Conservation (phyloP, 2,113 vertebrate species). For the Mystacornis crossleyi region DNA sequence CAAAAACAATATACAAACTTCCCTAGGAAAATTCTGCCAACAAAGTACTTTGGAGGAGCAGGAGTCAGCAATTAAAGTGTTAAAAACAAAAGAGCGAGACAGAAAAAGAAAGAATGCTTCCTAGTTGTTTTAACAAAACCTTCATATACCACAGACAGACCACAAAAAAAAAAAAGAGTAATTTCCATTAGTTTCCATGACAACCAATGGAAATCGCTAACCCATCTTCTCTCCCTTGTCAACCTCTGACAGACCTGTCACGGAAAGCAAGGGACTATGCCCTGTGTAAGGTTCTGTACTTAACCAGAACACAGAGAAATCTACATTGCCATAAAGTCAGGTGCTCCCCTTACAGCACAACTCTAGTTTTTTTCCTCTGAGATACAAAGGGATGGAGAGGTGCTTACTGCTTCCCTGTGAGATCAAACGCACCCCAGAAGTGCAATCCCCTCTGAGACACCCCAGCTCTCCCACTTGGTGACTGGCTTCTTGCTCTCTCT, state of each 20-base stretch:
- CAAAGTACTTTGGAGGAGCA: neutral
- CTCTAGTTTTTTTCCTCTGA: neutral
- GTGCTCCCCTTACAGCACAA: neutral
- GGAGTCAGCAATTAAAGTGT: neutral
- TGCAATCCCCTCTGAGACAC: neutral
- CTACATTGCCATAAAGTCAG: neutral
- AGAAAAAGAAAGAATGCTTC: neutral
- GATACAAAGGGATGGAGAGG: neutral
- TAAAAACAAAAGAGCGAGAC: neutral
- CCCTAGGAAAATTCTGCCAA: neutral
- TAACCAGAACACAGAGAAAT: neutral
- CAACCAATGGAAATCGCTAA: constrained; percentile 4
- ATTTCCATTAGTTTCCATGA: constrained; percentile 57
- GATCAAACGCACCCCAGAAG: neutral
- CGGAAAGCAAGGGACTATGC: neutral
- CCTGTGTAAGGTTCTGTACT: neutral
- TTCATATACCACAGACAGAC: neutral
- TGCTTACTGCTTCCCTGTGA: neutral
- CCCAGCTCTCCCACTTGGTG: neutral
- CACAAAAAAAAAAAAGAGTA: neutral
- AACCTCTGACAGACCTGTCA: constrained; percentile 16
- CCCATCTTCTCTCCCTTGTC: neutral
- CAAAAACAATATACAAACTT: neutral
- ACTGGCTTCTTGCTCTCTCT: neutral
- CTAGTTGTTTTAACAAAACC: constrained; percentile 5